Conservation (phyloP, 2,888 invertebrate genomes). For the Lottia scabra region DNA sequence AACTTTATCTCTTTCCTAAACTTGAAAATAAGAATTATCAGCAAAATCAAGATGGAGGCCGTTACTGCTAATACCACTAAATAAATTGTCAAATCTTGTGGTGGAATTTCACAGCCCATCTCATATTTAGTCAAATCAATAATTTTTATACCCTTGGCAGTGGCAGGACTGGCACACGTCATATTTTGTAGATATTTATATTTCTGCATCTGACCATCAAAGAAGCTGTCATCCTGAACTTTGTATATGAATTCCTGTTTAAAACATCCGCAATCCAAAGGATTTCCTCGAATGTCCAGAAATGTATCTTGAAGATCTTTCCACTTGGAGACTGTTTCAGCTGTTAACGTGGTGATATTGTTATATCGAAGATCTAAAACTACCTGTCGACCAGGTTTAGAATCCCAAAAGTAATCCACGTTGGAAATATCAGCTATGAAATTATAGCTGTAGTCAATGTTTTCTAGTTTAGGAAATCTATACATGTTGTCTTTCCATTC, state of each 20-base stretch:
- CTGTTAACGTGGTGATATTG: slow-evolving; percentile 40
- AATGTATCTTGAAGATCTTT: slow-evolving; percentile 35
- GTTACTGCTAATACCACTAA: slow-evolving; percentile 17
- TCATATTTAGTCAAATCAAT: slow-evolving; percentile 20
- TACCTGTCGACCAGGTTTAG: too few relatives aligned
- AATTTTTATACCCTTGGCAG: slow-evolving; percentile 26
- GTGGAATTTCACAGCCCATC: slow-evolving; percentile 20
- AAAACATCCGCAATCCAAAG: slow-evolving; percentile 45
- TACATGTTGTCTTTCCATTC: too few relatives aligned
- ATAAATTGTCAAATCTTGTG: not conserved
- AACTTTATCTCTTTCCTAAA: slow-evolving; percentile 40
- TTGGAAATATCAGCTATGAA: not conserved
- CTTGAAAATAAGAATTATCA: slow-evolving; percentile 20
- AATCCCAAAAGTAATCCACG: too few relatives aligned
- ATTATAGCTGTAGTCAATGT: not conserved
- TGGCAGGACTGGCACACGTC: slow-evolving; percentile 33
- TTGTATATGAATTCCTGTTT: slow-evolving; percentile 12
- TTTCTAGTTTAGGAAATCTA: not conserved
- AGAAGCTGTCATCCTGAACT: slow-evolving; percentile 12
- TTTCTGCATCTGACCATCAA: slow-evolving; percentile 18
- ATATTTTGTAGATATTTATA: slow-evolving; percentile 37
- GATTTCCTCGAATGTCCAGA: slow-evolving; percentile 46
- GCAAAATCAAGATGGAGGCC: slow-evolving; percentile 13
- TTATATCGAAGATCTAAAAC: slow-evolving; percentile 29
- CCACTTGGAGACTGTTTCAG: slow-evolving; percentile 35